A percentile compares a stretch with the other conserved stretches of the same genome.
phyloP scores from a whole-genome alignment of 2,797 vertebrate species.

The Cichlasoma orientale region DNA sequence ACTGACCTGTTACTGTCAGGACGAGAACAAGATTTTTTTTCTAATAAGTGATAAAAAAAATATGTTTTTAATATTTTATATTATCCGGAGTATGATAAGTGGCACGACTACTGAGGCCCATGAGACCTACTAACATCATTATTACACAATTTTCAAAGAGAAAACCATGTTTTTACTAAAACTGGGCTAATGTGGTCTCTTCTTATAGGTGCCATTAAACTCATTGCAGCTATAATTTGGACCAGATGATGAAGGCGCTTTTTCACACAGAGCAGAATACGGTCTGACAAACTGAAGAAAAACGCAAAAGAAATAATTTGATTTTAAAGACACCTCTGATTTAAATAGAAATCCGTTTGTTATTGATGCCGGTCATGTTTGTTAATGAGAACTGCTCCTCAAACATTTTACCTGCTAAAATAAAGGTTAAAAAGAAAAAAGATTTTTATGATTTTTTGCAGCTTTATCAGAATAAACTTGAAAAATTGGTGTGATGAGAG shows the following conservation, averaged over 20 bases:
- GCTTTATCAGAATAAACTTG: not conserved
- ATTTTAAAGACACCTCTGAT: not conserved
- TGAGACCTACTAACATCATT: not conserved
- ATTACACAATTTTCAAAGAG: not conserved
- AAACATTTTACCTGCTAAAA: too few relatives aligned
- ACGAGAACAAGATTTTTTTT: not conserved
- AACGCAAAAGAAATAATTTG: not conserved
- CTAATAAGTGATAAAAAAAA: not conserved
- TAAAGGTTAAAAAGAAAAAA: too few relatives aligned
- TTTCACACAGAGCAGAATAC: not conserved
- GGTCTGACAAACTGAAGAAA: not conserved
- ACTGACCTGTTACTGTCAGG: not conserved
- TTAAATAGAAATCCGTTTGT: not conserved
- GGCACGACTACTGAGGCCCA: not conserved
- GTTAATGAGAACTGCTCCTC: too few relatives aligned
- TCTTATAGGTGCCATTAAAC: not conserved
- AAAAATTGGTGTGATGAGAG: too few relatives aligned
- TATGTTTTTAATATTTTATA: not conserved
- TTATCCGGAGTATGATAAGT: not conserved
- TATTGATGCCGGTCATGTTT: not conserved
- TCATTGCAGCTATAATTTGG: not conserved
- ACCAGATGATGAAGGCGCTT: not conserved
- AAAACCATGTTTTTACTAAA: not conserved
- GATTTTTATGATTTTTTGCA: not conserved
- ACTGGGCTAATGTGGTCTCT: not conserved